Evolutionary conservation across 2,888 invertebrate species (phyloP).

Genomic region (Mechanitis mazaeus): DNA sequence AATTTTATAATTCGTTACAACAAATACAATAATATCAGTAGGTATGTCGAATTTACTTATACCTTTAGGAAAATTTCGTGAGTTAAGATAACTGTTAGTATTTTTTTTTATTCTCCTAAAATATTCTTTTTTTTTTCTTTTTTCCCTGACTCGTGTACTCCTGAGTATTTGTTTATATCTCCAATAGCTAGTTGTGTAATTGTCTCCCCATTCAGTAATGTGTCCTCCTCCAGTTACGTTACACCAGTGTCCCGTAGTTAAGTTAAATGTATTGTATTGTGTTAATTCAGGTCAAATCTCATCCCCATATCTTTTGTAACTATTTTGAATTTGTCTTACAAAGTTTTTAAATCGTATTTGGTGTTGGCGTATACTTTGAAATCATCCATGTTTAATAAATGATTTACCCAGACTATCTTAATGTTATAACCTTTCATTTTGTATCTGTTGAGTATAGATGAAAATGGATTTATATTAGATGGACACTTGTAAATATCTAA

Average conservation of each 20-base stretch:
- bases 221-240: constrained; percentile 13
- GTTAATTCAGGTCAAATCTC: constrained; percentile 21
- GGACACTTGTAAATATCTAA: constrained; percentile 15
- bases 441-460: constrained; percentile 23
- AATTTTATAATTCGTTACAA: constrained; percentile 20
- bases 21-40: constrained; percentile 13
- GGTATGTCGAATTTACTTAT: constrained; percentile 8
- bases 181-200: constrained; percentile 8
- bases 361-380: constrained; percentile 26
- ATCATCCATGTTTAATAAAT: constrained; percentile 29
- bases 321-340: constrained; percentile 20
- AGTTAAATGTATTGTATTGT: constrained; percentile 19
- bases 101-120: constrained; percentile 15
- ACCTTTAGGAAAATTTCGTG: constrained; percentile 14
- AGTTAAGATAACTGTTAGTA: constrained; percentile 10
- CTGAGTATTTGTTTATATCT: constrained; percentile 20
- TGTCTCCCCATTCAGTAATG: constrained; percentile 20
- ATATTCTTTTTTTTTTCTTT: constrained; percentile 22
- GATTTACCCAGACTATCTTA: constrained; percentile 22
- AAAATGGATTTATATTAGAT: constrained; percentile 23
- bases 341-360: constrained; percentile 17
- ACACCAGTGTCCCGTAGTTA: constrained; percentile 11
- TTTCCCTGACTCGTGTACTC: constrained; percentile 20
- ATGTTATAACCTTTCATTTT: constrained; percentile 22
- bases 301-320: constrained; percentile 23